Conservation (phyloP, 2,888 invertebrate species). For the Tryphoninae sp. region DNA sequence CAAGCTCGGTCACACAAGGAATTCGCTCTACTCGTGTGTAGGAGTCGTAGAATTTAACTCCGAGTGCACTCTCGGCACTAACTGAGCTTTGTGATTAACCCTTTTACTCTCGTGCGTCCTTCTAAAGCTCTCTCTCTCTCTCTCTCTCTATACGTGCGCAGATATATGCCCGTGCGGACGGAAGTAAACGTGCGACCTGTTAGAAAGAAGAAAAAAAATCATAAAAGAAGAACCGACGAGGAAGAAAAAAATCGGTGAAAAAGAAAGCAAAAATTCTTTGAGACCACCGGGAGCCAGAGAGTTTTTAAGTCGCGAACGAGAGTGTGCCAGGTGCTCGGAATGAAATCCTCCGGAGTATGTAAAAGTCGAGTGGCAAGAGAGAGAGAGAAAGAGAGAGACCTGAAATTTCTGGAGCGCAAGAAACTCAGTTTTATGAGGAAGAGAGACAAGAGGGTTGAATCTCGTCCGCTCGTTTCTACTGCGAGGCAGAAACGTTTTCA, state of each 20-base stretch:
- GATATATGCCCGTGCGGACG: not conserved
- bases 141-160: not conserved
- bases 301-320: constrained; percentile 49
- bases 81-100: constrained; percentile 26
- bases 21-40: not conserved
- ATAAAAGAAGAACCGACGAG: not conserved
- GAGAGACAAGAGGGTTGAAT: constrained; percentile 21
- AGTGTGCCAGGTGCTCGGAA: constrained; percentile 32
- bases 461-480: constrained; percentile 29
- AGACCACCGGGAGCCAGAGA: constrained; percentile 26
- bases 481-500: constrained; percentile 33
- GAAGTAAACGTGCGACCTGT: constrained; percentile 18
- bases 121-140: not conserved
- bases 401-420: constrained; percentile 55
- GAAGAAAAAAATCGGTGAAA: not conserved
- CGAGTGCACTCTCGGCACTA: constrained; percentile 1
- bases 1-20: constrained; percentile 17
- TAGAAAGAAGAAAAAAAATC: not conserved
- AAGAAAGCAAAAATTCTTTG: constrained; percentile 12
- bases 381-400: constrained; percentile 12
- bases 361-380: constrained; percentile 29
- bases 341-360: constrained; percentile 52
- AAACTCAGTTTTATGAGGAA: constrained; percentile 46
- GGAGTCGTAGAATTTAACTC: not conserved
- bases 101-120: constrained; percentile 1